Percentiles rank a stretch among this genome's conserved stretches.
Evolutionary conservation across 2,888 invertebrate genomes (phyloP).

Genomic region (Phengaris alcon): DNA sequence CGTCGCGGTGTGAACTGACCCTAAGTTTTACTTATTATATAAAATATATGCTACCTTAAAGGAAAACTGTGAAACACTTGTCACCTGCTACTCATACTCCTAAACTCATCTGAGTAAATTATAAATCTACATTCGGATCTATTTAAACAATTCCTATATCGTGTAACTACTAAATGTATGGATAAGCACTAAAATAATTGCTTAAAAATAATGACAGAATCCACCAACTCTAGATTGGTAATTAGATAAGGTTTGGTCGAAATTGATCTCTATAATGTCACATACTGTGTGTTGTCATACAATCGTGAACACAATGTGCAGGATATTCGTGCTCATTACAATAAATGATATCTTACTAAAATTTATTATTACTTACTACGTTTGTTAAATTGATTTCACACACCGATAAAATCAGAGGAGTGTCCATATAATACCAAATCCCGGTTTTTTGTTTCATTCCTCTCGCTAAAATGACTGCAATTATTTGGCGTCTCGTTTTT

Average conservation of each 20-base stretch:
- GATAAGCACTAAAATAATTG: not conserved
- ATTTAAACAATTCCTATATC: too few relatives aligned
- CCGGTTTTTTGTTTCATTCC: not conserved
- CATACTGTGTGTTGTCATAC: not conserved
- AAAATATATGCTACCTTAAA: too few relatives aligned
- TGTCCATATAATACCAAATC: constrained; percentile 7
- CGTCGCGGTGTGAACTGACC: too few relatives aligned
- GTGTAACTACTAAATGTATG: too few relatives aligned
- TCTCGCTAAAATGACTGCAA: not conserved
- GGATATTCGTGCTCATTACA: not conserved
- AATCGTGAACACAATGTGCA: not conserved
- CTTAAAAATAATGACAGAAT: not conserved
- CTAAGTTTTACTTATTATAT: too few relatives aligned
- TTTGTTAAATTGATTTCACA: not conserved
- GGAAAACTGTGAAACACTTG: too few relatives aligned
- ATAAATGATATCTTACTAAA: not conserved
- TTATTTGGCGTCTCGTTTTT: not conserved
- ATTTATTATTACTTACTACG: not conserved
- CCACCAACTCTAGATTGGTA: not conserved
- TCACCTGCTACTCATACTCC: too few relatives aligned
- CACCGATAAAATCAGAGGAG: not conserved
- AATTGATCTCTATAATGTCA: not conserved
- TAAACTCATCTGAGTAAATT: too few relatives aligned
- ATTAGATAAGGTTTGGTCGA: not conserved
- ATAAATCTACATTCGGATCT: too few relatives aligned